A percentile compares a stretch with the other conserved stretches of the same genome.
phyloP scores from a whole-genome alignment of 2,113 vertebrate species.

The Calidris pugnax region DNA sequence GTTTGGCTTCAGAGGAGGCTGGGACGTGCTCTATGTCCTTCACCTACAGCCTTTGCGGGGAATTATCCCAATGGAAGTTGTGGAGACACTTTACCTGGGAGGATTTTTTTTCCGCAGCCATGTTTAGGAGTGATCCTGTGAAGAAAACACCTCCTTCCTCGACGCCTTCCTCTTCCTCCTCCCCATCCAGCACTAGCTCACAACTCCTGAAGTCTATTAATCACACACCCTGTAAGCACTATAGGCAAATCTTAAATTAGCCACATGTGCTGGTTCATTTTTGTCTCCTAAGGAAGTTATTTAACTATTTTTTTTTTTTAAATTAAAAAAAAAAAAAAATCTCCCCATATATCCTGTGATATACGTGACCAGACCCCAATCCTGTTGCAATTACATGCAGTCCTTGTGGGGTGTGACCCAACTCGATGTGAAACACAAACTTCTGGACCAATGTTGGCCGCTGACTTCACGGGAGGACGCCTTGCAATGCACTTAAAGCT shows the following conservation, averaged over 20 bases:
- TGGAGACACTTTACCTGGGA: rapidly evolving
- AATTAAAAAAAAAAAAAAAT: neutral
- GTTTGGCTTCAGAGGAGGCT: neutral
- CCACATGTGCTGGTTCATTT: neutral
- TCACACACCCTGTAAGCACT: neutral
- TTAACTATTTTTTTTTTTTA: neutral
- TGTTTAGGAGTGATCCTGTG: neutral
- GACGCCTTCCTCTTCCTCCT: neutral
- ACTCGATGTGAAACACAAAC: neutral
- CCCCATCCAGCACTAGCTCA: rapidly evolving
- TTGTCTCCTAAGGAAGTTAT: neutral
- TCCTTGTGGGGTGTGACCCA: neutral
- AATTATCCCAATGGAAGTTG: neutral
- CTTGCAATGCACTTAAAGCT: neutral
- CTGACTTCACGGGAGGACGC: neutral
- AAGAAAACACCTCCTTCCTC: neutral
- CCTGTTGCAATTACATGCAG: rapidly evolving
- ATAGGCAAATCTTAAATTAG: neutral
- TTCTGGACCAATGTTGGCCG: neutral
- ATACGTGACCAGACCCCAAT: rapidly evolving
- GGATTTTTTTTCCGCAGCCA: neutral
- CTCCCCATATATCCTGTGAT: neutral
- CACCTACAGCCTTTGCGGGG: neutral
- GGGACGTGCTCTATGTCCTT: neutral
- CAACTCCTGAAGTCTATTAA: neutral